Conservation (phyloP, 1,140 invertebrate species). For the Apis florea region DNA sequence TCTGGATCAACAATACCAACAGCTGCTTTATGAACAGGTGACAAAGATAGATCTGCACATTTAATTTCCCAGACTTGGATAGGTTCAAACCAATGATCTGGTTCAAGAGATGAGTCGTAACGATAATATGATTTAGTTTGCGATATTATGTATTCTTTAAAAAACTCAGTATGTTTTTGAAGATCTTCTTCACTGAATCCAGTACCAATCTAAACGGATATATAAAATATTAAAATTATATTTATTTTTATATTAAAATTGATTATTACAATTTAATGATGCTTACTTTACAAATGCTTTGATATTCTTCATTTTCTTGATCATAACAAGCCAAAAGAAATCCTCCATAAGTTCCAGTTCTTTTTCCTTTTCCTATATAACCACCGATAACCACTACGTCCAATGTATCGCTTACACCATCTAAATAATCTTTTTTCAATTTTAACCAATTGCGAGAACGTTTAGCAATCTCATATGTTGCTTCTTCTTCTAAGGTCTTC, state of each 20-base stretch:
- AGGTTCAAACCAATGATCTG: conserved; percentile 98
- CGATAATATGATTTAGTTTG: conserved; percentile 93
- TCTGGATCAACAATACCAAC: conserved; percentile 94
- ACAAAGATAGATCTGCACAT: conserved; percentile 98
- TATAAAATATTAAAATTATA: conserved; percentile 34
- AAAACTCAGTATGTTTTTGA: conserved; percentile 87
- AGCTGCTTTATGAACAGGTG: conserved; percentile 95
- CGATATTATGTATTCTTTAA: conserved; percentile 89
- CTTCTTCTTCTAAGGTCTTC: conserved; percentile 95
- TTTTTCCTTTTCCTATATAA: conserved; percentile 95
- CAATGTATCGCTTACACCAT: conserved; percentile 95
- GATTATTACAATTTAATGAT: background rate
- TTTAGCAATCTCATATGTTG: conserved; percentile 99
- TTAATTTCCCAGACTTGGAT: conserved; percentile 98
- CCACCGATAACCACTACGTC: conserved; percentile 98
- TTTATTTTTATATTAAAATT: background rate
- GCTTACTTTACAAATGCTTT: conserved; percentile 92
- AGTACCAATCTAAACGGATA: conserved; percentile 91
- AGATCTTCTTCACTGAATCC: conserved; percentile 98
- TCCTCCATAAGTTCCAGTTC: conserved; percentile 96
- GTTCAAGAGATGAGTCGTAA: conserved; percentile 87
- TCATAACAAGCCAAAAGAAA: conserved; percentile 99
- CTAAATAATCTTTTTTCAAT: conserved; percentile 98
- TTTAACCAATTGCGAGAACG: conserved; percentile 98
- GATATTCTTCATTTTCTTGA: conserved; percentile 95